Evolutionary conservation across 1,140 invertebrate species (phyloP).

Genomic region (Aphaenogaster floridana): DNA sequence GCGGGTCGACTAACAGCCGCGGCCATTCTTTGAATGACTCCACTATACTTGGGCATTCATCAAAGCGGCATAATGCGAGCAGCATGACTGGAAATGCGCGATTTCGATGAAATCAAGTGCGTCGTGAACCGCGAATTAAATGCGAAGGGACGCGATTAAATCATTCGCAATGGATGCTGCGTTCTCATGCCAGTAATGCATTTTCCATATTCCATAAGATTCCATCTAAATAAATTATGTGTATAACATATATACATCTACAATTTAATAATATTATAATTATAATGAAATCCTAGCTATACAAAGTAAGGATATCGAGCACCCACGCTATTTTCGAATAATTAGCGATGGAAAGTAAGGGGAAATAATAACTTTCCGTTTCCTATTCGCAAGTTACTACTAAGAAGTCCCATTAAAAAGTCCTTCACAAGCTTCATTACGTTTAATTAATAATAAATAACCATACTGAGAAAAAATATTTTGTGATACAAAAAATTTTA

Average conservation of each 20-base stretch:
- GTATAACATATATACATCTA: neutral
- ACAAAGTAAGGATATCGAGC: neutral
- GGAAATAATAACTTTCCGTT: neutral
- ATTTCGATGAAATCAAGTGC: constrained; percentile 83
- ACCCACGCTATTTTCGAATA: neutral
- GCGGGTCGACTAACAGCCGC: constrained; percentile 48
- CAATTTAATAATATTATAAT: neutral
- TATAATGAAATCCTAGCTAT: neutral
- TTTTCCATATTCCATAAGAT: constrained; percentile 15
- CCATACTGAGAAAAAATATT: no score
- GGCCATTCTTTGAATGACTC: constrained; percentile 82
- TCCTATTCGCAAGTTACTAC: neutral
- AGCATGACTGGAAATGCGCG: constrained; percentile 82
- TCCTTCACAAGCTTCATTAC: neutral
- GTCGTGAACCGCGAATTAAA: constrained; percentile 56
- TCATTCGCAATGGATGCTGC: constrained; percentile 3
- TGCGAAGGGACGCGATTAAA: constrained; percentile 61
- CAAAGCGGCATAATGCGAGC: constrained; percentile 85
- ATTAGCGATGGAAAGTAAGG: neutral
- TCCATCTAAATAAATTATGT: neutral
- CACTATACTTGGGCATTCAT: constrained; percentile 83
- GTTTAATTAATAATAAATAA: neutral
- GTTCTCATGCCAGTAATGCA: neutral
- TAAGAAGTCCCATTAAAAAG: neutral
- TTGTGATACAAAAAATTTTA: no score